phyloP scores from a whole-genome alignment of 2,113 vertebrate genomes.

The Lanius ludovicianus region DNA sequence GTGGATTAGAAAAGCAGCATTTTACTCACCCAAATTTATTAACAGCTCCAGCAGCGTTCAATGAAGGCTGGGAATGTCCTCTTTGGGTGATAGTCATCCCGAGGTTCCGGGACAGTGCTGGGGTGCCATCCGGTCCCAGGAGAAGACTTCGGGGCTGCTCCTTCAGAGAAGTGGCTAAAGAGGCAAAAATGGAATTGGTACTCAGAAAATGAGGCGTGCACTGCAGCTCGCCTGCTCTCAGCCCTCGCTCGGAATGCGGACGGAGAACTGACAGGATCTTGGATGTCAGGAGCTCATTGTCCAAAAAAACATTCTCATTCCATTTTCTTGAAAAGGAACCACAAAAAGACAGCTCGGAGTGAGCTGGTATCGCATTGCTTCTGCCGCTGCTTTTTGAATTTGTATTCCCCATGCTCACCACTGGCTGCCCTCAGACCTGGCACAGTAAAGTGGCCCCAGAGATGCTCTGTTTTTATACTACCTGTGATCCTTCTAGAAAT shows the following conservation, averaged over 20 bases:
- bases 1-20: not conserved
- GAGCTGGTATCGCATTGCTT: not conserved
- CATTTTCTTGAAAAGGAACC: conserved; percentile 74
- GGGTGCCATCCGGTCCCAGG: conserved; percentile 81
- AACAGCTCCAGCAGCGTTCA: conserved; percentile 66
- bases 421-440: conserved; percentile 13
- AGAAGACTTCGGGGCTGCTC: conserved; percentile 74
- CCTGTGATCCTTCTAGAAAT: conserved; percentile 76
- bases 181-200: conserved; percentile 71
- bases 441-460: conserved; percentile 46
- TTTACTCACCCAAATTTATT: conserved; percentile 83
- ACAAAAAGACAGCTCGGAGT: conserved; percentile 68
- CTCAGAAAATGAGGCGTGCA: conserved; percentile 70
- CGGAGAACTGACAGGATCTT: conserved; percentile 76
- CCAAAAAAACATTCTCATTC: conserved; percentile 79
- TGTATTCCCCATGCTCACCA: conserved; percentile 69
- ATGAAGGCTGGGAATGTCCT: conserved; percentile 74
- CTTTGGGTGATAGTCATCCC: conserved; percentile 88
- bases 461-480: conserved; percentile 65
- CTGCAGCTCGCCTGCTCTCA: conserved; percentile 56
- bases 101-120: conserved; percentile 71
- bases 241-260: conserved; percentile 52
- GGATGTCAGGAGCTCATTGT: conserved; percentile 81
- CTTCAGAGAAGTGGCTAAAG: conserved; percentile 78
- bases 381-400: conserved; percentile 65